phyloP scores from a whole-genome alignment of 2,888 invertebrate species.

The Autographa gamma region DNA sequence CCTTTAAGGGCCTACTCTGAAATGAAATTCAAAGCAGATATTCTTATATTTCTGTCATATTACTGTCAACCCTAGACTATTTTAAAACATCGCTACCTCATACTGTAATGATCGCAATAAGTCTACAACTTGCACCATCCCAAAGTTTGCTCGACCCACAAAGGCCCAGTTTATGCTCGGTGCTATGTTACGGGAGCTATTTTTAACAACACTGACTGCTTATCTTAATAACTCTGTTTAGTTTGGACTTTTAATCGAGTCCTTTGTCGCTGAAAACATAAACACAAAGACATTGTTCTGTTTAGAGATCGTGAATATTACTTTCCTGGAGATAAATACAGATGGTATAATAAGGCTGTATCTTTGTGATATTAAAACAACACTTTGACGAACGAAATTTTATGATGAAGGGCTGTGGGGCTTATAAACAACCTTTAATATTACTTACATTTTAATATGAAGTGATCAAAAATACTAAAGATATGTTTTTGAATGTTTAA shows the following conservation, averaged over 20 bases:
- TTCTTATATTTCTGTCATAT: too few relatives aligned
- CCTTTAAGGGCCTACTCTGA: too few relatives aligned
- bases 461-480: too few relatives aligned
- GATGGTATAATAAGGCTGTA: background rate
- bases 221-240: constrained; percentile 74
- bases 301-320: constrained; percentile 11
- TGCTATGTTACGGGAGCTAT: constrained; percentile 68
- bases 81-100: background rate
- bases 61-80: background rate
- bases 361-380: background rate
- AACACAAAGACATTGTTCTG: constrained; percentile 42
- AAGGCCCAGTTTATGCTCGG: constrained; percentile 65
- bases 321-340: background rate
- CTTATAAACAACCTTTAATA: too few relatives aligned
- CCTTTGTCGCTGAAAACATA: constrained; percentile 58
- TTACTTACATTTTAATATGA: too few relatives aligned
- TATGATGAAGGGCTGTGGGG: background rate
- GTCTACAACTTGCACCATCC: constrained; percentile 57
- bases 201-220: constrained; percentile 69
- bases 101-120: constrained; percentile 3
- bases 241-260: constrained; percentile 70
- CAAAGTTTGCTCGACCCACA: constrained; percentile 67
- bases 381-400: background rate
- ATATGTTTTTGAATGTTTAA: too few relatives aligned
- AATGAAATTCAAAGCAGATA: too few relatives aligned